phyloP scores from a whole-genome alignment of 2,113 vertebrate genomes.

The Choloepus hoffmanni region DNA sequence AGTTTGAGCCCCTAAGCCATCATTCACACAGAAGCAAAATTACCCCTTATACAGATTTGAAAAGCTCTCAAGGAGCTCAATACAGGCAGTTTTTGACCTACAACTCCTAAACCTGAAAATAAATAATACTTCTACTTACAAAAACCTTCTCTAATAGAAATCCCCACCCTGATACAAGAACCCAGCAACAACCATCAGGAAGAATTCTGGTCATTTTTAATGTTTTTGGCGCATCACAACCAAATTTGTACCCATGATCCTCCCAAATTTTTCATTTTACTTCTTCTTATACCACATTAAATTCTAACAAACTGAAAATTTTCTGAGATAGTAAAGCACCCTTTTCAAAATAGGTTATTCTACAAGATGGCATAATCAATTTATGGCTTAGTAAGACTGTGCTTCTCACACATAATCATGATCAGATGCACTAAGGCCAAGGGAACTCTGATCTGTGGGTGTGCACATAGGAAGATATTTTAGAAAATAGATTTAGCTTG shows the following conservation, averaged over 20 bases:
- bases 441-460: neutral
- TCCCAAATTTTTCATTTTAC: slow-evolving; percentile 18
- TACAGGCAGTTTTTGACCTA: neutral
- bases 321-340: neutral
- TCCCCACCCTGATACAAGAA: neutral
- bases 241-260: neutral
- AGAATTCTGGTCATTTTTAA: neutral
- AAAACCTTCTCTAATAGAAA: neutral
- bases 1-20: neutral
- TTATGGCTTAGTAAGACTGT: neutral
- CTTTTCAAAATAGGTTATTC: slow-evolving; percentile 36
- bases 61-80: neutral
- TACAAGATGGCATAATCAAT: neutral
- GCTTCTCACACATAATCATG: neutral
- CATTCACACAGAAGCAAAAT: neutral
- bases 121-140: slow-evolving; percentile 15
- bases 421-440: neutral
- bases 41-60: neutral
- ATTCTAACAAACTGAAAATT: neutral
- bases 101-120: neutral
- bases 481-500: neutral
- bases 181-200: neutral
- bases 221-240: neutral
- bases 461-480: neutral
- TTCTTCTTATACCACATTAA: neutral